Evolutionary conservation across 2,888 invertebrate genomes (phyloP), one percentile per base, ranked within the genome.

Genomic region (Chelonus formosanus): DNA sequence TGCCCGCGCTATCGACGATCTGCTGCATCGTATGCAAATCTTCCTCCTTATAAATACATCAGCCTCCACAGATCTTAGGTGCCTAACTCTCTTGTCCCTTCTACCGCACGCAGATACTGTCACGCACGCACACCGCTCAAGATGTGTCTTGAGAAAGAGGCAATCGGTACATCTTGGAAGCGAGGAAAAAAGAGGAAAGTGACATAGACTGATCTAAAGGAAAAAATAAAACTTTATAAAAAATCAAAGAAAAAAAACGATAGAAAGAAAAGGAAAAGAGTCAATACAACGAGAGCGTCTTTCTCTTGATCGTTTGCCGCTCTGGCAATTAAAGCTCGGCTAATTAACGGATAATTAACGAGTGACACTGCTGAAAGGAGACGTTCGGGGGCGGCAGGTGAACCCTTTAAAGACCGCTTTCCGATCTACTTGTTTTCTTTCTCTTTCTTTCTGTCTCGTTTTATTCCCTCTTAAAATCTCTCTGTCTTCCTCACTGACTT

Each of bases 11-110:
- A 74, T 74, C 74, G 73, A 68, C 58, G 72, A 83, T 82, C 83
- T 81, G 75, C 72, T 76, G 79, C 79, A 82, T 83, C 83, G 81
- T 80, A 84, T 84, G 84, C 83, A 83, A 84, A 84, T 84, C 80
- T 78, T 73, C 75, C 78, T 83, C 80, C 82, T 84, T 84, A 83
- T 83, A 83, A 83, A 83, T 84, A 83, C 82, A 83, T 84, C 83
- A 83, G 83, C 75, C 79, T 79, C 78, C 77, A 73, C 74, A 75
- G 76, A 81, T 81, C 81, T 80, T 75, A 74, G 78, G 76, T 78
- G 74, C 74, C 76, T 75, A 75, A 75, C 75, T 75, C 71, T 69
- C 71, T 68, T 67, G 65, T 66, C 55, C 65, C 67, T 60, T 50
- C 63, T 43, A 53, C 69, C 67, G 63, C 62, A 53, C 61, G 65